phyloP scores from a whole-genome alignment of 2,888 invertebrate genomes.

The Stegana nigrithorax region DNA sequence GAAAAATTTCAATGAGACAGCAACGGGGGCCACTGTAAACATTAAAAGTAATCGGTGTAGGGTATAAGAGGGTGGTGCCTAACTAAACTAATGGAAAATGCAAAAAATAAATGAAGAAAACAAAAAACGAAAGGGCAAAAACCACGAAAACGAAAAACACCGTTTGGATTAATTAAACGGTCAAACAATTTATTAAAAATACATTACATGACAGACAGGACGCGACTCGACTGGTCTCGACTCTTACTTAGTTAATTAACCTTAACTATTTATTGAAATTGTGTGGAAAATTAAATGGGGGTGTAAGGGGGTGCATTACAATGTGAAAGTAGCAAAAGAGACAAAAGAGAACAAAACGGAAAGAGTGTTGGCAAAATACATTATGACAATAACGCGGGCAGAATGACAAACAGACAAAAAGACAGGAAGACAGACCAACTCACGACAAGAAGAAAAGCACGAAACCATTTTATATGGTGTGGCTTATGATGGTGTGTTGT shows the following conservation, averaged over 20 bases:
- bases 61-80: too few species aligned
- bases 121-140: background rate
- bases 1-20: too few species aligned
- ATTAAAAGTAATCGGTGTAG: too few species aligned
- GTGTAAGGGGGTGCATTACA: slow-evolving; percentile 43
- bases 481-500: too few species aligned
- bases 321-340: too few species aligned
- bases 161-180: background rate
- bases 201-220: slow-evolving; percentile 2
- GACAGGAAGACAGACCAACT: too few species aligned
- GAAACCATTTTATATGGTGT: too few species aligned
- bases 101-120: slow-evolving; percentile 28
- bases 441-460: too few species aligned
- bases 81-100: too few species aligned
- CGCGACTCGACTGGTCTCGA: background rate
- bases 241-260: background rate
- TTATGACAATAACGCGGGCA: too few species aligned
- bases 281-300: slow-evolving; percentile 59
- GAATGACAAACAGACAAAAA: too few species aligned
- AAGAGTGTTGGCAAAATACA: slow-evolving; percentile 5
- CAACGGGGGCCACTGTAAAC: too few species aligned
- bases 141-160: background rate
- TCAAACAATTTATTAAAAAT: slow-evolving; percentile 11
- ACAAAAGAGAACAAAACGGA: slow-evolving; percentile 15
- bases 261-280: slow-evolving; percentile 42